Evolutionary conservation across 2,888 invertebrate genomes (phyloP), one percentile per base, ranked within the genome.

Genomic region (Hermodice carunculata): DNA sequence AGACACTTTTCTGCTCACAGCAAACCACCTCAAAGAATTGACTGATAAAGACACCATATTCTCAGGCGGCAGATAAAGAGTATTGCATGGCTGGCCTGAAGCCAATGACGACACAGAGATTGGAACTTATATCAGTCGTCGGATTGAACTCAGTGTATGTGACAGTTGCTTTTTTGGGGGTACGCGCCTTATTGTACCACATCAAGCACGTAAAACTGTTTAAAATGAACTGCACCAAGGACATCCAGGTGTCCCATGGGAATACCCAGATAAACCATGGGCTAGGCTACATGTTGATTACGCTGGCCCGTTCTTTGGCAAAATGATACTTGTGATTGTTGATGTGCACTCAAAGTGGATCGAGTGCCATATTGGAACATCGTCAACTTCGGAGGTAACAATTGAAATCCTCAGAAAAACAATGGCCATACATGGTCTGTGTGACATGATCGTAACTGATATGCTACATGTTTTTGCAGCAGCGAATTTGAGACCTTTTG

Each of bases 271-370:
- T 14, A 61, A 63, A 34, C 70, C 75, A n/a, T 80, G 76, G 78
- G 56, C 58, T 8, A 57, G 78, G 6, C 14, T 80, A 1, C 78
- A 78, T 42, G 46, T 77, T 24, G 77, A 79, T 53, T 75, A 69
- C 54, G 77, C 77, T n/a, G 76, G 71, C 24, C 73, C 66, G 34
- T 60, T 70, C 37, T 11, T 61, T 44, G 70, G 67, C 3, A 51
- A 57, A 46, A 70, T 66, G 49, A 70, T 67, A 51, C 60, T 78
- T 14, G 52, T 77, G 6, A 32, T 73, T 6, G 56, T 74, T 1
- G 74, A 78, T 44, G 69, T 74, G 1, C 49, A 74, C 43, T 71
- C 71, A 8, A 76, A 78, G 54, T 77, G 71, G 68, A 57, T 67
- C 3, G 74, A 74, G 28, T 68, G 69, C 29, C 42, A 52, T 28